Percentiles rank a stretch among this genome's conserved stretches.
These are phyloP conservation scores for Tursiops truncatus DNA, from an alignment of 2,113 vertebrate genomes.

Conservation along the genomic window DNA sequence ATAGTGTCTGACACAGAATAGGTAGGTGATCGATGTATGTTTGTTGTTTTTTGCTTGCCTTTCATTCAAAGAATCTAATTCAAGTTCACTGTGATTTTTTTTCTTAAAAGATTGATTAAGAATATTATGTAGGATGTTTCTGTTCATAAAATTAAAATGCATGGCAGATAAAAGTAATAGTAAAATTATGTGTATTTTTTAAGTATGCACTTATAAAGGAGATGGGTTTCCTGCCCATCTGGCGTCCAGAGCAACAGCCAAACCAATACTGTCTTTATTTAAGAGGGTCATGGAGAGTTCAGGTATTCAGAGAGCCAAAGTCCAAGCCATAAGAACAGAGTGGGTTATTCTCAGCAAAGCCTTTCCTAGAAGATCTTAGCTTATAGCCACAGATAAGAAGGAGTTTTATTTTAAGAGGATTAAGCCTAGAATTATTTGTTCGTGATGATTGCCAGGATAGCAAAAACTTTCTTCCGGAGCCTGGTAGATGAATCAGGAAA, in stretches of 20 bases:
- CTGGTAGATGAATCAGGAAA: slow-evolving; percentile 46
- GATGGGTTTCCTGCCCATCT: slow-evolving; percentile 6
- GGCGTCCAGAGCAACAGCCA: background rate
- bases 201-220: background rate
- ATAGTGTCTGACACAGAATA: background rate
- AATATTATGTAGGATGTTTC: background rate
- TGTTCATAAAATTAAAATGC: background rate
- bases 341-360: slow-evolving; percentile 38
- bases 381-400: slow-evolving; percentile 54
- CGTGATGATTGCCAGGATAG: slow-evolving; percentile 39
- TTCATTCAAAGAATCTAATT: slow-evolving; percentile 9
- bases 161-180: background rate
- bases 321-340: background rate
- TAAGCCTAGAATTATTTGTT: slow-evolving; percentile 59
- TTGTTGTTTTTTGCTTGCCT: background rate
- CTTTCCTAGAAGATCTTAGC: slow-evolving; percentile 37
- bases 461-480: slow-evolving; percentile 27
- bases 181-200: slow-evolving; percentile 40
- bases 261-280: background rate
- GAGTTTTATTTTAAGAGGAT: slow-evolving; percentile 65
- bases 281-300: slow-evolving; percentile 46
- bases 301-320: background rate
- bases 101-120: background rate
- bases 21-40: background rate
- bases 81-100: background rate